A percentile compares a stretch with the other conserved stretches of the same genome.
Conservation (phyloP, 2,797 vertebrate species). For the Chelmon rostratus region DNA sequence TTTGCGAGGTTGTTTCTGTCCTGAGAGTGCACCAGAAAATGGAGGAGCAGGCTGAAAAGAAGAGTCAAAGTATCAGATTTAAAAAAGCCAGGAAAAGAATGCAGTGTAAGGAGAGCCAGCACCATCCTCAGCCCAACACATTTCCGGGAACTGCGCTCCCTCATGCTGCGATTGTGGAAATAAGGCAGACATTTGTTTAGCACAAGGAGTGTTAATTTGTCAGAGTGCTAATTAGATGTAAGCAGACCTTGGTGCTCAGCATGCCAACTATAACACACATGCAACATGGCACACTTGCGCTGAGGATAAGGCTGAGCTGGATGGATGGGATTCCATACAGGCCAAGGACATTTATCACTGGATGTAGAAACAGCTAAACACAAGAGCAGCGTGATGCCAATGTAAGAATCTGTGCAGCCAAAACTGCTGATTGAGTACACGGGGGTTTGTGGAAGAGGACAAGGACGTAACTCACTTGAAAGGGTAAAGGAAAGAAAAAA, state of each 20-base stretch:
- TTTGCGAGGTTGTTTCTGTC: neutral
- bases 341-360: conserved; percentile 65
- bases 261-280: conserved; percentile 67
- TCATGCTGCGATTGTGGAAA: conserved; percentile 49
- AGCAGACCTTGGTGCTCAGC: conserved; percentile 49
- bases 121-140: conserved; percentile 15
- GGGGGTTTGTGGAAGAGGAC: conserved; percentile 44
- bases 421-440: conserved; percentile 50
- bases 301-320: conserved; percentile 53
- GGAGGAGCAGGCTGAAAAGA: neutral
- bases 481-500: conserved; percentile 37
- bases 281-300: conserved; percentile 37
- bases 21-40: neutral
- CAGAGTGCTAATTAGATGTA: conserved; percentile 64
- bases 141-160: conserved; percentile 52
- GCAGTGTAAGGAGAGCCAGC: conserved; percentile 17
- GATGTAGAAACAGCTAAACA: conserved; percentile 59
- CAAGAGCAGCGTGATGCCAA: conserved; percentile 44
- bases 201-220: conserved; percentile 67
- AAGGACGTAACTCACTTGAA: conserved; percentile 50
- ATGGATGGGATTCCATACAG: conserved; percentile 63
- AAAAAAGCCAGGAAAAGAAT: conserved; percentile 11
- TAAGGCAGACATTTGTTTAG: conserved; percentile 61
- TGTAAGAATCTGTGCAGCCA: conserved; percentile 51
- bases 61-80: neutral